These are phyloP conservation scores for Pentalonia nigronervosa DNA, from an alignment of 1,140 invertebrate species.

Conservation along the genomic window DNA sequence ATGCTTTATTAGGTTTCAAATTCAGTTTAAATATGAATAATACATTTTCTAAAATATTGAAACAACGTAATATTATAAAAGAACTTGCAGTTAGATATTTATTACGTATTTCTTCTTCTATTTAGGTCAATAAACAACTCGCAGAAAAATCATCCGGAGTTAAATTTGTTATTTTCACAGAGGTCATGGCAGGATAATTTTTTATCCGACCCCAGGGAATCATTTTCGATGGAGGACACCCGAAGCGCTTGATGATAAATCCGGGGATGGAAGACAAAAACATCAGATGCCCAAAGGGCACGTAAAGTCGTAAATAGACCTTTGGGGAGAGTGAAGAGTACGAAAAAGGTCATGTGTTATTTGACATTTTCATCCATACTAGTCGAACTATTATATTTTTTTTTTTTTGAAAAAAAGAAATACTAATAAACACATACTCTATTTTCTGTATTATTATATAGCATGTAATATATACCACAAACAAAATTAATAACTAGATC, in stretches of 20 bases:
- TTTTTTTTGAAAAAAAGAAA: neutral
- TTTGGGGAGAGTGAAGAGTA: neutral
- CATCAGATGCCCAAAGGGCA: slow-evolving; percentile 42
- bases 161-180: slow-evolving; percentile 39
- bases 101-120: slow-evolving; percentile 7
- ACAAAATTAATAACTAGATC: neutral
- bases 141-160: neutral
- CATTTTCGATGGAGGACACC: neutral
- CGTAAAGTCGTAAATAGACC: slow-evolving; percentile 15
- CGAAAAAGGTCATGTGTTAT: neutral
- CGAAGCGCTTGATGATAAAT: slow-evolving; percentile 40
- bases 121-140: slow-evolving; percentile 27
- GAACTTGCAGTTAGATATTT: neutral
- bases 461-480: neutral
- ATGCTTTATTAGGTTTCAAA: neutral
- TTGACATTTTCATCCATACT: slow-evolving; percentile 36
- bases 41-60: neutral
- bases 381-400: neutral
- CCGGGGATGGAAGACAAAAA: neutral
- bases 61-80: neutral
- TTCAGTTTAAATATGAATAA: neutral
- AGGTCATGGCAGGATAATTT: slow-evolving; percentile 29
- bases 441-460: neutral
- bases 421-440: neutral
- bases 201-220: slow-evolving; percentile 22